Percentiles rank a stretch among this genome's conserved stretches.
phyloP scores from a whole-genome alignment of 2,113 vertebrate species.

The Micromys minutus region DNA sequence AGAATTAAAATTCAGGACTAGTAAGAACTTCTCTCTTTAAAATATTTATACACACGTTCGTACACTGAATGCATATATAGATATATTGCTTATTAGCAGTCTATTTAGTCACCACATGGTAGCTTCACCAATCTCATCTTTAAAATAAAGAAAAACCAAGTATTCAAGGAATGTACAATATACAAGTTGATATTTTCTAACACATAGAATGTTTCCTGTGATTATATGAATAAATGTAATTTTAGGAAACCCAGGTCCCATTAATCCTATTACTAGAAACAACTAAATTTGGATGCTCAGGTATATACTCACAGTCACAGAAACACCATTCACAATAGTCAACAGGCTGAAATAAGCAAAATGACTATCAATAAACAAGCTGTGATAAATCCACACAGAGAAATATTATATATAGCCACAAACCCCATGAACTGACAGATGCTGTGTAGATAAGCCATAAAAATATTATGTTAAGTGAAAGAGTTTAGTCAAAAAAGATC shows the following conservation, averaged over 20 bases:
- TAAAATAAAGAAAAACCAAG: background rate
- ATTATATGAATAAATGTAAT: background rate
- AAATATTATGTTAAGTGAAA: background rate
- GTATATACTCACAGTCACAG: background rate
- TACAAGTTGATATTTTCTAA: background rate
- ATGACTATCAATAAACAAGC: background rate
- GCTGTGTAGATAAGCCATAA: background rate
- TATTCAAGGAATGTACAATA: background rate
- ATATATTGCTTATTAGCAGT: background rate
- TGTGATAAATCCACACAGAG: background rate
- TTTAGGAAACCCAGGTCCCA: background rate
- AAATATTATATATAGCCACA: background rate
- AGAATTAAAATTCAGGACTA: background rate
- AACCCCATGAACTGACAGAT: background rate
- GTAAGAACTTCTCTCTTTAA: background rate
- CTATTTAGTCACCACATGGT: background rate
- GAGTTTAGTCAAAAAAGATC: background rate
- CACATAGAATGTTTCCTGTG: background rate
- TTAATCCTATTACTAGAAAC: background rate
- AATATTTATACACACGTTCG: no score
- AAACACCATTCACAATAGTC: background rate
- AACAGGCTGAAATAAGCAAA: background rate
- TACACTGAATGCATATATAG: background rate
- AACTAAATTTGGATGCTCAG: background rate
- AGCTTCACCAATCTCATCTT: background rate